These are phyloP conservation scores for Rhinogobio ventralis DNA, from an alignment of 2,797 vertebrate species.

Conservation along the genomic window DNA sequence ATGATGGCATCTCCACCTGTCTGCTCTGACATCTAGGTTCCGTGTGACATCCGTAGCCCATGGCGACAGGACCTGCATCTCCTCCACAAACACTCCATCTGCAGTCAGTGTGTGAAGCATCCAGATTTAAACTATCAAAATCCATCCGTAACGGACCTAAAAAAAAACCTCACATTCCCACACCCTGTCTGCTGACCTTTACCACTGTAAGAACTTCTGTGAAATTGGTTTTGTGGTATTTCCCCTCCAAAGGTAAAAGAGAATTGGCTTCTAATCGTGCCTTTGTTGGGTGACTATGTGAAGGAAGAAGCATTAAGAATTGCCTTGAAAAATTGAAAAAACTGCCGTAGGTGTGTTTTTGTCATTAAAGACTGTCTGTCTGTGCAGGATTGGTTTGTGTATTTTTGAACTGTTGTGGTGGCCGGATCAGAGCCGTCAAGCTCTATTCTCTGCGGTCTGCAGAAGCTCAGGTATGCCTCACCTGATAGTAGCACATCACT, in stretches of 20 bases:
- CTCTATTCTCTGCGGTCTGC: slow-evolving; percentile 51
- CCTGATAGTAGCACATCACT: slow-evolving; percentile 47
- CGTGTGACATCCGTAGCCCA: slow-evolving; percentile 34
- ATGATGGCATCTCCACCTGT: slow-evolving; percentile 57
- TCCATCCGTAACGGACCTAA: background rate
- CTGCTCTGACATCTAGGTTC: slow-evolving; percentile 41
- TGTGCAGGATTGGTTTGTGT: slow-evolving; percentile 17
- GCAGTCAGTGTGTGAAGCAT: background rate
- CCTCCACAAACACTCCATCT: slow-evolving; percentile 12
- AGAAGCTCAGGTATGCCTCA: slow-evolving; percentile 47
- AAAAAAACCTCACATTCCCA: slow-evolving; percentile 1
- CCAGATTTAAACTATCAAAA: background rate
- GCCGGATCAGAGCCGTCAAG: background rate
- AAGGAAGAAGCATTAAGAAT: background rate
- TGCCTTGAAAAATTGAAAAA: no score
- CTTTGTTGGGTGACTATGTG: background rate
- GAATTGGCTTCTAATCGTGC: background rate
- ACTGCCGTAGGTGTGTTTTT: background rate
- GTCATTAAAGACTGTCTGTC: background rate
- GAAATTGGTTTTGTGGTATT: slow-evolving; percentile 31
- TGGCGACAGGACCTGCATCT: slow-evolving; percentile 29
- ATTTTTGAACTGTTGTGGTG: background rate
- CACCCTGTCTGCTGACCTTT: slow-evolving; percentile 9
- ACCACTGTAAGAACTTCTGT: background rate
- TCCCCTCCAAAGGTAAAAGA: background rate